These are phyloP conservation scores for Melanotaenia trifasciata DNA, from an alignment of 2,797 vertebrate genomes.

Conservation along the genomic window DNA sequence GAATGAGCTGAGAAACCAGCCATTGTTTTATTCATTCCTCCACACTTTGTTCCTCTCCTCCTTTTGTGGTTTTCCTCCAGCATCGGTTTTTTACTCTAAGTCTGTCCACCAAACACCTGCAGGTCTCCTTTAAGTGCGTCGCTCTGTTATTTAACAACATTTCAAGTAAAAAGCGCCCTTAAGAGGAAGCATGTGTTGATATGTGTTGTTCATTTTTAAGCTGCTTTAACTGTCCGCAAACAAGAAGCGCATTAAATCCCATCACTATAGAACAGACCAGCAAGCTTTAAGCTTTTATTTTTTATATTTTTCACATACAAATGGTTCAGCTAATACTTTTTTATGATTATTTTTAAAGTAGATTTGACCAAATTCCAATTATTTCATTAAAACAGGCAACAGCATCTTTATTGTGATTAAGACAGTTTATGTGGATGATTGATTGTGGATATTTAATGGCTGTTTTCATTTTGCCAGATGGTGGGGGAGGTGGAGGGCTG, in stretches of 20 bases:
- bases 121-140: background rate
- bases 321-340: background rate
- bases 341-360: background rate
- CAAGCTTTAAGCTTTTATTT: background rate
- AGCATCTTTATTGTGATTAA: background rate
- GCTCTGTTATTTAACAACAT: conserved; percentile 15
- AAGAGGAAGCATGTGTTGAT: background rate
- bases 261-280: background rate
- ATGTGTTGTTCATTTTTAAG: conserved; percentile 6
- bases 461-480: conserved; percentile 14
- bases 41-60: conserved; percentile 21
- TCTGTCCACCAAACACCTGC: background rate
- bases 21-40: conserved; percentile 43
- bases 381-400: background rate
- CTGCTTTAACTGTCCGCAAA: background rate
- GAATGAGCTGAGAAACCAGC: conserved; percentile 26
- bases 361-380: background rate
- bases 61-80: conserved; percentile 1
- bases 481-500: conserved; percentile 1
- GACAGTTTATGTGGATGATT: conserved; percentile 25
- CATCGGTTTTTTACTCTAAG: background rate
- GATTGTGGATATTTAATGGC: conserved; percentile 53
- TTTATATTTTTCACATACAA: background rate
- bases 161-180: conserved; percentile 26
- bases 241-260: conserved; percentile 5